Base-by-base conservation (phyloP, 1,140 invertebrate species). In the Neoseiulus cucumeris region DNA sequence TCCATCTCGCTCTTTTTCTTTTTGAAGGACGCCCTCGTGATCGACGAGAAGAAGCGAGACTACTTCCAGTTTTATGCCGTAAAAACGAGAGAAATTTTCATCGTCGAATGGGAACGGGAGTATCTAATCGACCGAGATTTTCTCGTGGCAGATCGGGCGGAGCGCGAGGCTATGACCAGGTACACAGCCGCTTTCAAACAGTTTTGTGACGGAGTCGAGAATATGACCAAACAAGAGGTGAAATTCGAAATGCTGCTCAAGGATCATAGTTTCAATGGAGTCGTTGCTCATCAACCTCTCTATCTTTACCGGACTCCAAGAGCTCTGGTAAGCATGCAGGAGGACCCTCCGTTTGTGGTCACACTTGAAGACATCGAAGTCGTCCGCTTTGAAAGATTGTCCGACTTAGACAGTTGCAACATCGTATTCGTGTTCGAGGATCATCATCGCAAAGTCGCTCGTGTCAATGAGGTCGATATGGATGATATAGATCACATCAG, bases 371-470 rank as follows among this genome's bases (percentile, higher is more conserved):
- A 98, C 73, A 86, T 97, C 1, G 94, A 99, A 76, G 75, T 98
- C 65, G 93, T 99, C 0, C 94, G 98, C 75, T 99, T 99, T 79
- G 96, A 99, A 77, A 81, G 96, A 76, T 94, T 99, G 73, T 98
- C 98, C 75, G 91, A 97, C 73, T 78, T 98, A 66, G 96, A 97
- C 76, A 98, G 98, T 76, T 99, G 98, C 75, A 96, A 99, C 77
- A 98, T 98, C 91, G 89, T 98, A 28, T 98, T 98, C 75, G 88
- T 99, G 39, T 98, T 98, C 73, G 98, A 98, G 78, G 93, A 98
- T 77, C 98, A 99, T 75, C 81, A 83, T 47, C 84, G 85, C 72
- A 97, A 96, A 78, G 85, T 89, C 1, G 84, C 90, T 0, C 95
- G 93, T 86, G 87, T 99, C 0, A 96, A 94, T 76, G 90, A 93